A percentile compares a stretch with the other conserved stretches of the same genome.
Evolutionary conservation across 2,888 invertebrate genomes (phyloP).

Genomic region (Camptogramma bilineatum): DNA sequence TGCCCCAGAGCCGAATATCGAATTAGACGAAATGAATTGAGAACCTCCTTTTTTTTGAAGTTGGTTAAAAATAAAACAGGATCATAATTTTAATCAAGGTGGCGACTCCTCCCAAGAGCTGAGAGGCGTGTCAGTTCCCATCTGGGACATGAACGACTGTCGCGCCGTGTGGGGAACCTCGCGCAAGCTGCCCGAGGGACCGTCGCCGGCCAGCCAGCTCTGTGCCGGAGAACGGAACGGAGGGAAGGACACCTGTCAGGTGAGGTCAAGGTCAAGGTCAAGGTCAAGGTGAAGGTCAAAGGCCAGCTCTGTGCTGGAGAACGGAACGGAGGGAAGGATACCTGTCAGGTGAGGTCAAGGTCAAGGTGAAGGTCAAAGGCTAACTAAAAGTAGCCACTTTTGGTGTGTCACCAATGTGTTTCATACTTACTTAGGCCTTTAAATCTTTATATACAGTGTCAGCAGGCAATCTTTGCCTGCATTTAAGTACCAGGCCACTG

Average conservation of each 20-base stretch:
- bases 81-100: conserved; percentile 48
- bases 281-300: not conserved
- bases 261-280: conserved; percentile 39
- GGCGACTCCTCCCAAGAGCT: conserved; percentile 69
- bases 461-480: no score
- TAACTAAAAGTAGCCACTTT: conserved; percentile 63
- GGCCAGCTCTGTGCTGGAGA: conserved; percentile 74
- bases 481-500: no score
- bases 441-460: no score
- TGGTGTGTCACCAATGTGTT: no score
- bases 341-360: conserved; percentile 67
- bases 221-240: conserved; percentile 71
- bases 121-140: conserved; percentile 69
- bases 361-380: not conserved
- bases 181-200: conserved; percentile 68
- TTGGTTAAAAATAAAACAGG: no score
- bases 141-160: conserved; percentile 69
- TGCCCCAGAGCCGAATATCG: no score
- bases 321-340: conserved; percentile 67
- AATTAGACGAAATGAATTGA: no score
- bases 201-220: conserved; percentile 63
- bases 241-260: conserved; percentile 78
- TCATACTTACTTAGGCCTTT: no score
- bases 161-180: conserved; percentile 64
- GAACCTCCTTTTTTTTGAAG: no score